These are phyloP conservation scores for Melanotaenia maccullochi DNA, from an alignment of 2,797 vertebrate genomes.

Conservation along the genomic window DNA sequence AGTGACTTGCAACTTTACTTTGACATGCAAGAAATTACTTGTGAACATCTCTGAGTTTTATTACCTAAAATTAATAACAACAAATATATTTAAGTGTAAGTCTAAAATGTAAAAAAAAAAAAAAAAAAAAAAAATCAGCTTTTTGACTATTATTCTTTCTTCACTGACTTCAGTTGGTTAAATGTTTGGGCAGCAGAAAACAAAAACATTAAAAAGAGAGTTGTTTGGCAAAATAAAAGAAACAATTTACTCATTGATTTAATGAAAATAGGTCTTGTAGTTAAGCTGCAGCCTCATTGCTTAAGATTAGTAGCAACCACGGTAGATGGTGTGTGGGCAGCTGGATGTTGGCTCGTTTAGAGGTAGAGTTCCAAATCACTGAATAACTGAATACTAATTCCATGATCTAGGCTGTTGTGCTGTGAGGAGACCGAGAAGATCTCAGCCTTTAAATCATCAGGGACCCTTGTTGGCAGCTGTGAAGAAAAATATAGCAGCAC, in stretches of 20 bases:
- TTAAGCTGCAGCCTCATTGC: background rate
- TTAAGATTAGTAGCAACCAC: constrained; percentile 4
- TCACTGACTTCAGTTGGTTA: too few species aligned
- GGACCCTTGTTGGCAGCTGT: background rate
- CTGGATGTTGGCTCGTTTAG: constrained; percentile 8
- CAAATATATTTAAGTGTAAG: too few species aligned
- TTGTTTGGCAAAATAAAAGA: background rate
- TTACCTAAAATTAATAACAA: too few species aligned
- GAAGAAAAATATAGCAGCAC: constrained; percentile 10
- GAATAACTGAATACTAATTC: constrained; percentile 41
- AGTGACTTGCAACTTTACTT: too few species aligned
- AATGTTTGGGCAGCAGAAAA: background rate
- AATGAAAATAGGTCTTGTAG: constrained; percentile 19
- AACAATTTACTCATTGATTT: background rate
- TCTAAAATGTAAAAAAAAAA: too few species aligned
- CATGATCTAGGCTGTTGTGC: constrained; percentile 1
- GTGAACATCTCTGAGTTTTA: too few species aligned
- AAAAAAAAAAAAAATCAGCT: too few species aligned
- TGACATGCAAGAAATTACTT: too few species aligned
- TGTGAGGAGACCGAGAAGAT: constrained; percentile 4
- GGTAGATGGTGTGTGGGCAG: constrained; percentile 11
- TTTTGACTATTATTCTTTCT: too few species aligned
- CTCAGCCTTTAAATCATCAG: constrained; percentile 22
- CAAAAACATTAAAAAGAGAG: background rate
- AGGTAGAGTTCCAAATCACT: constrained; percentile 30